These are phyloP conservation scores for Bombus waltoni DNA, from an alignment of 1,140 invertebrate species.

Conservation along the genomic window DNA sequence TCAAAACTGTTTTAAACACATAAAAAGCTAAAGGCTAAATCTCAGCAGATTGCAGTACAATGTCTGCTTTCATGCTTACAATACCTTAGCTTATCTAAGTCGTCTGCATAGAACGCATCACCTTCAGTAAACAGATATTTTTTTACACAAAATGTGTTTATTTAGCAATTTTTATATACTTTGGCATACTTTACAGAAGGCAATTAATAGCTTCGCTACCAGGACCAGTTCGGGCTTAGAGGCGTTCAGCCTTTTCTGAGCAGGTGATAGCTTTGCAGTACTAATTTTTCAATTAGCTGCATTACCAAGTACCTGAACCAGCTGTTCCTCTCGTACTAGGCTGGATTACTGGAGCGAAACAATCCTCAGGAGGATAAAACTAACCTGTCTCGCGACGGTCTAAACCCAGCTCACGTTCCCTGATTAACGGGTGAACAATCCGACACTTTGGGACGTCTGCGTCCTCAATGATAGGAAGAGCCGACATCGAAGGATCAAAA, in stretches of 20 bases:
- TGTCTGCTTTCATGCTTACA: too few species aligned
- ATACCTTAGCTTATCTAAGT: too few species aligned
- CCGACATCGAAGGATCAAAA: conserved; percentile 85
- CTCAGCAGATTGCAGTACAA: too few species aligned
- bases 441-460: conserved; percentile 77
- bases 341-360: conserved; percentile 86
- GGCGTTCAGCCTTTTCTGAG: conserved; percentile 84
- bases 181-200: too few species aligned
- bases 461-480: conserved; percentile 88
- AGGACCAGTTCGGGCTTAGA: conserved; percentile 56
- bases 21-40: too few species aligned
- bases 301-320: conserved; percentile 91
- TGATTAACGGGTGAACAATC: conserved; percentile 49
- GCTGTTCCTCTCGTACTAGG: conserved; percentile 90
- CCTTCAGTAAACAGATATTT: too few species aligned
- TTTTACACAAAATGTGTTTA: too few species aligned
- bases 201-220: too few species aligned
- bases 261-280: conserved; percentile 91
- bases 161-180: too few species aligned
- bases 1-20: too few species aligned
- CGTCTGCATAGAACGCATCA: too few species aligned
- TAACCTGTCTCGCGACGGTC: conserved; percentile 82
- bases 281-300: conserved; percentile 79
- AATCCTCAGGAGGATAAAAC: conserved; percentile 85
- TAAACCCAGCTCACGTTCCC: conserved; percentile 59